A percentile compares a stretch with the other conserved stretches of the same genome.
Evolutionary conservation across 2,797 vertebrate genomes (phyloP).

Genomic region (Heterohyrax brucei): DNA sequence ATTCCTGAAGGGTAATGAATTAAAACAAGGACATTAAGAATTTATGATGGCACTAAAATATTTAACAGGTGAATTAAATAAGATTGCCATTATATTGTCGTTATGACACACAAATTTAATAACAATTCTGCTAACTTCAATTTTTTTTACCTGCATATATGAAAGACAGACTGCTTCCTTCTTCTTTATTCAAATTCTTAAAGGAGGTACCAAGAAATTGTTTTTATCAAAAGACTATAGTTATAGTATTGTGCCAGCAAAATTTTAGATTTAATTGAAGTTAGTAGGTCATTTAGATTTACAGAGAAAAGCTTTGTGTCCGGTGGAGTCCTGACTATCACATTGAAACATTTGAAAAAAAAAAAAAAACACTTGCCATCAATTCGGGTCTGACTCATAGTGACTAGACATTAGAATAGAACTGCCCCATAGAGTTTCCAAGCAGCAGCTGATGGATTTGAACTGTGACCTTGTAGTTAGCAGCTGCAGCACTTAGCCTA

Average conservation of each 20-base stretch:
- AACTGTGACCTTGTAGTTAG: no score
- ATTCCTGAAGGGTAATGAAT: neutral
- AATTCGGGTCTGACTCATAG: no score
- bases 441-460: no score
- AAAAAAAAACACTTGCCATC: no score
- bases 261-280: neutral
- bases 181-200: neutral
- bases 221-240: neutral
- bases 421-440: no score
- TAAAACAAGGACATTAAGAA: slow-evolving; percentile 46
- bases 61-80: neutral
- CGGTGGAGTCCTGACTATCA: neutral
- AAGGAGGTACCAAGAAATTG: neutral
- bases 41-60: slow-evolving; percentile 44
- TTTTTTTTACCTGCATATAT: neutral
- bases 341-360: no score
- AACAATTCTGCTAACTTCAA: neutral
- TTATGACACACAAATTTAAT: neutral
- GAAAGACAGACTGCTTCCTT: neutral
- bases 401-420: no score
- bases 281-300: neutral
- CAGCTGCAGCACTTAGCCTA: no score
- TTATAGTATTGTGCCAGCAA: neutral
- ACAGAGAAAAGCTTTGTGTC: neutral
- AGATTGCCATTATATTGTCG: neutral